Percentiles rank a stretch among this genome's conserved stretches.
Evolutionary conservation across 2,797 vertebrate genomes (phyloP).

Genomic region (Gobio occitaniae): DNA sequence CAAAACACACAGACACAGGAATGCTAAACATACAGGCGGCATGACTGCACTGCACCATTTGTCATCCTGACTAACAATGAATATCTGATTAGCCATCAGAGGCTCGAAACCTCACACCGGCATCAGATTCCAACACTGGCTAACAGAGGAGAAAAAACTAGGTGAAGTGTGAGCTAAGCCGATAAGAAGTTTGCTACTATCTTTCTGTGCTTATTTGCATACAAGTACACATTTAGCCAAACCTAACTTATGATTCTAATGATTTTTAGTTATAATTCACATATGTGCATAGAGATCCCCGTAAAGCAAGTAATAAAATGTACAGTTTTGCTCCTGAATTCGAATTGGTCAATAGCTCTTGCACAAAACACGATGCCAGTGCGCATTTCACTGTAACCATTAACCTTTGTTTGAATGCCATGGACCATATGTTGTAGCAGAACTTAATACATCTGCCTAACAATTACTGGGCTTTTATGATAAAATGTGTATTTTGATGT

Average conservation of each 20-base stretch:
- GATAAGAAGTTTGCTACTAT: slow-evolving; percentile 44
- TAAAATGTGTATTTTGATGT: neutral
- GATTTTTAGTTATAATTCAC: slow-evolving; percentile 60
- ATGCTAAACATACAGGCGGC: slow-evolving; percentile 74
- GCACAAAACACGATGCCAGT: neutral
- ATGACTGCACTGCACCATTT: slow-evolving; percentile 66
- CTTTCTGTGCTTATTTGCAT: slow-evolving; percentile 32
- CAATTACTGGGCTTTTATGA: neutral
- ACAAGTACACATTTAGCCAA: slow-evolving; percentile 60
- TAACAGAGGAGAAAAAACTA: neutral
- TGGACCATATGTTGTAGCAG: neutral
- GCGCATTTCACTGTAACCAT: neutral
- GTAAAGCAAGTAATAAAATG: neutral
- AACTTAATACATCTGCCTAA: slow-evolving; percentile 12
- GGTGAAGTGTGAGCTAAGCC: slow-evolving; percentile 40
- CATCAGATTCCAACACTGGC: slow-evolving; percentile 46
- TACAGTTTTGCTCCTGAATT: neutral
- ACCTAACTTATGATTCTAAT: slow-evolving; percentile 62
- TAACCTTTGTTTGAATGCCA: neutral
- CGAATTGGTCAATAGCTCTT: neutral
- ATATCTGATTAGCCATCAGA: slow-evolving; percentile 70
- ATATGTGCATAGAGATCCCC: slow-evolving; percentile 54
- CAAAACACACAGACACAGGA: slow-evolving; percentile 72
- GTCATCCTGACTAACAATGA: slow-evolving; percentile 68
- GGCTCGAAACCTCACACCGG: slow-evolving; percentile 32